Conservation (phyloP, 2,888 invertebrate species). For the Diaphora mendica region DNA sequence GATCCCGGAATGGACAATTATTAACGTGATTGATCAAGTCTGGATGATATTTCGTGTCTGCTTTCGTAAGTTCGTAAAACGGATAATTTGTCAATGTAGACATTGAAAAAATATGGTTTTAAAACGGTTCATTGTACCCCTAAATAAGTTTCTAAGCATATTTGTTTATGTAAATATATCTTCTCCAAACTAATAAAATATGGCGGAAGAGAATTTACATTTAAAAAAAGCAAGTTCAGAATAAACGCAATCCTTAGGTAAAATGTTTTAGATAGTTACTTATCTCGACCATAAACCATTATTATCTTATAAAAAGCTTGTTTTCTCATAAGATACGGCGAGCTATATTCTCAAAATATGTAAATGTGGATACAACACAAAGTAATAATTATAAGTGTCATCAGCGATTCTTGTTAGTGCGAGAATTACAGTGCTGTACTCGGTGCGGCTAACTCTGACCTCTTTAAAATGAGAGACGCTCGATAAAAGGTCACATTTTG, state of each 20-base stretch:
- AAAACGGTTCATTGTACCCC: not conserved
- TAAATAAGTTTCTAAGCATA: not conserved
- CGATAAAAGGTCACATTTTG: too few species aligned
- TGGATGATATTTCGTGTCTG: not conserved
- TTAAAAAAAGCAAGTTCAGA: not conserved
- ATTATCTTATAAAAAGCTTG: not conserved
- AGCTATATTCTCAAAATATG: conserved; percentile 14
- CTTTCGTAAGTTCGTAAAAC: not conserved
- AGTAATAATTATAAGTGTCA: conserved; percentile 17
- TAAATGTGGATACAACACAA: conserved; percentile 22
- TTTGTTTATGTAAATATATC: not conserved
- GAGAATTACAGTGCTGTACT: conserved; percentile 15
- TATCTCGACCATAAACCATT: conserved; percentile 13
- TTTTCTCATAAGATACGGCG: conserved; percentile 1
- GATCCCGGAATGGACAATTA: not conserved
- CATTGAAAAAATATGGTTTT: not conserved
- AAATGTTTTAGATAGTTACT: conserved; percentile 2
- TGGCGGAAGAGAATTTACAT: not conserved
- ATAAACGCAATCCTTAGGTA: not conserved
- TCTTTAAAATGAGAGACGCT: not conserved
- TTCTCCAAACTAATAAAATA: not conserved
- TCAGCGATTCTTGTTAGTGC: conserved; percentile 16
- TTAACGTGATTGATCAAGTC: not conserved
- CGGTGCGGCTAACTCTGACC: not conserved
- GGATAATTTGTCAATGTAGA: not conserved